Evolutionary conservation across 2,113 vertebrate genomes (phyloP), one percentile per base, ranked within the genome.

Genomic region (Himantopus leucocephalus): DNA sequence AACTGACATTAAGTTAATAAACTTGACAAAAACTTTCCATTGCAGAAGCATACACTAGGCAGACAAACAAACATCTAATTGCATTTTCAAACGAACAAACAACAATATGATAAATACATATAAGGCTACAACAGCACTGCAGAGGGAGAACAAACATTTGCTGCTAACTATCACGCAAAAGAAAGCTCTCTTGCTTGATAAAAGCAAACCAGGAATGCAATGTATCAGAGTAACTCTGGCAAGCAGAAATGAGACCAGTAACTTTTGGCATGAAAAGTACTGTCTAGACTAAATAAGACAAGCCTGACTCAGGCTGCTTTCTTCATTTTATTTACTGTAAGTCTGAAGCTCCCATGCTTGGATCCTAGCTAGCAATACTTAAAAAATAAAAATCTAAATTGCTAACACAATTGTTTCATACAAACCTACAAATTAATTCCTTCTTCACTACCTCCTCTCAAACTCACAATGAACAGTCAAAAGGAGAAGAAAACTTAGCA

Each of bases 261-360:
- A 68, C 3, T 0, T 55, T 63, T 77, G 82, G 85, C 88, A 94
- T 52, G 50, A 76, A 76, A 97, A 94, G 48, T 37, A 88, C 78
- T 76, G 79, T 95, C 93, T 73, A 97, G 95, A 95, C 75, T 91
- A 87, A 96, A 96, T 95, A 96, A 97, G 85, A 80, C 85, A 91
- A 90, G 85, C 52, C 72, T 88, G 84, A 97, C 71, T 89, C 77
- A 72, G 63, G 64, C 85, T 96, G 77, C 88, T 96, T 94, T 76
- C 94, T 97, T 93, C 68, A 76, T 71, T 35, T 75, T 93, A 91
- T 92, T 96, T 95, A 92, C 74, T 93, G 5, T 56, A 95, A 93
- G 92, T 88, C 92, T 91, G 87, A 62, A 71, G 82, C 26, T 83
- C 48, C 88, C 41, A 84, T 66, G 59, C 50, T 91, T 91, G 58